These are phyloP conservation scores for Spinus pinus DNA, from an alignment of 2,797 vertebrate genomes.

Conservation along the genomic window DNA sequence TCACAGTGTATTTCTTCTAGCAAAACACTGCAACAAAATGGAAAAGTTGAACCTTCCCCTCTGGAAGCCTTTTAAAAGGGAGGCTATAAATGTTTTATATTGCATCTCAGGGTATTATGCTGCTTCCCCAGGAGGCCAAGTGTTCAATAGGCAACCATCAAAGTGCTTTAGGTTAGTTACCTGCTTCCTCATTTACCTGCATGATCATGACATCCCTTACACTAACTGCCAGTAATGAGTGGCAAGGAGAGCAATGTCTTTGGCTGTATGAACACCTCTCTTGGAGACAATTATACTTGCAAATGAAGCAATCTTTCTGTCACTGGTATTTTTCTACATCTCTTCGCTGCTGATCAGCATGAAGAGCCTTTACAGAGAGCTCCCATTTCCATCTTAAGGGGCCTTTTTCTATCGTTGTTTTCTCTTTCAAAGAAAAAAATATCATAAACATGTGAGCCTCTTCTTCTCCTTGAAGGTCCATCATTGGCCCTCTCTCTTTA, in stretches of 20 bases:
- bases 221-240: neutral
- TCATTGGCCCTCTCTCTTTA: neutral
- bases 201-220: neutral
- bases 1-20: neutral
- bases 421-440: neutral
- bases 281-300: neutral
- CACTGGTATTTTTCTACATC: neutral
- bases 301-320: slow-evolving; percentile 1
- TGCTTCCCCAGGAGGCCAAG: slow-evolving; percentile 16
- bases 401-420: neutral
- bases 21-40: neutral
- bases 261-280: neutral
- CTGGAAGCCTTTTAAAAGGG: slow-evolving; percentile 23
- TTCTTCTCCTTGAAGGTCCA: neutral
- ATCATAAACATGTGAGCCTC: neutral
- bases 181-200: slow-evolving; percentile 20
- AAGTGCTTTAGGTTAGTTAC: slow-evolving; percentile 13
- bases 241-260: neutral
- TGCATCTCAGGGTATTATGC: slow-evolving; percentile 1
- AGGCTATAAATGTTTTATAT: slow-evolving; percentile 45
- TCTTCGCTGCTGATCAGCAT: neutral
- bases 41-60: slow-evolving; percentile 32
- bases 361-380: neutral
- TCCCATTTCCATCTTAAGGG: neutral
- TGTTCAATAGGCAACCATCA: neutral